Conservation (phyloP, 2,113 vertebrate genomes). For the Lampris incognitus region DNA sequence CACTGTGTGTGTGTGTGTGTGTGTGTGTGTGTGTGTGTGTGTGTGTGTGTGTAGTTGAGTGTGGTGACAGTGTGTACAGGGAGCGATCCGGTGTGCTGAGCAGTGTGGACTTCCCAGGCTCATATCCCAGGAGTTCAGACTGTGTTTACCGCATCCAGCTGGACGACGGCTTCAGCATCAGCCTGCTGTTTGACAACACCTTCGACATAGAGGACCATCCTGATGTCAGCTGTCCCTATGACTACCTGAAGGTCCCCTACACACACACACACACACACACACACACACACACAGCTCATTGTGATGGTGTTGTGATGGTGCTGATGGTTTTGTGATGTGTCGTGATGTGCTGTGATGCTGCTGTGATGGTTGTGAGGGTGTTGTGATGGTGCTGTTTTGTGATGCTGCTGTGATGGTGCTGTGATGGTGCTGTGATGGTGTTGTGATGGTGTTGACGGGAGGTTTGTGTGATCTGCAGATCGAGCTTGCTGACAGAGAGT, state of each 20-base stretch:
- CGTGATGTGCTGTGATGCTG: not conserved
- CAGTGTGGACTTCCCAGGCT: slow-evolving; percentile 88
- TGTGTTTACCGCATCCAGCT: slow-evolving; percentile 89
- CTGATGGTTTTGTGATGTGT: not conserved
- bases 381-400: slow-evolving; percentile 27
- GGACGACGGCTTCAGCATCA: slow-evolving; percentile 89
- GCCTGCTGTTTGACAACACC: slow-evolving; percentile 87
- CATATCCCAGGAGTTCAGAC: slow-evolving; percentile 94
- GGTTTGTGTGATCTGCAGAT: slow-evolving; percentile 77
- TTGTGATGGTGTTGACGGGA: slow-evolving; percentile 4
- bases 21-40: slow-evolving; percentile 17
- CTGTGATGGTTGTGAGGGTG: not conserved
- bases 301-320: not conserved
- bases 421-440: not conserved
- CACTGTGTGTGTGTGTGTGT: slow-evolving; percentile 21
- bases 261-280: not conserved
- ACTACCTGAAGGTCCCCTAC: slow-evolving; percentile 88
- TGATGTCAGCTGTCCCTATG: slow-evolving; percentile 91
- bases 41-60: slow-evolving; percentile 87
- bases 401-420: too few relatives aligned
- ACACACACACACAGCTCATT: not conserved
- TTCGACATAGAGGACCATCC: slow-evolving; percentile 97
- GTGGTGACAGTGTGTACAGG: slow-evolving; percentile 89
- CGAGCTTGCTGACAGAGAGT: slow-evolving; percentile 78
- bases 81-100: slow-evolving; percentile 86